These are phyloP conservation scores for Pipistrellus pipistrellus DNA, from an alignment of 2,797 vertebrate genomes.

Conservation along the genomic window DNA sequence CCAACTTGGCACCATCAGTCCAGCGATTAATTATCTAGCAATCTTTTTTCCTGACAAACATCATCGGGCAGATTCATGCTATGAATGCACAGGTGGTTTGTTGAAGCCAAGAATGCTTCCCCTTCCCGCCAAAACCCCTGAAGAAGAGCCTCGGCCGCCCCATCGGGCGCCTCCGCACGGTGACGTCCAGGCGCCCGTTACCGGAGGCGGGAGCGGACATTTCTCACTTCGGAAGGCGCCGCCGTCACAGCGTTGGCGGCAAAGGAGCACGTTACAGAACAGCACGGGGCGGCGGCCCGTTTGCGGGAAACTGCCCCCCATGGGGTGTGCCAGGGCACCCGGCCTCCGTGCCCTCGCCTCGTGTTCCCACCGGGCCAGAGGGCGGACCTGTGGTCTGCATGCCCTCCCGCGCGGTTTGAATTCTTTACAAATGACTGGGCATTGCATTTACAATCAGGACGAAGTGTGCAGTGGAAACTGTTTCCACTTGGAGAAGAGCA, in stretches of 20 bases:
- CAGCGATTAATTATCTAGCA: background rate
- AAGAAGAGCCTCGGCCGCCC: background rate
- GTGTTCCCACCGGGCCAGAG: background rate
- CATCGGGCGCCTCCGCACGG: rapidly evolving
- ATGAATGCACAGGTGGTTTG: background rate
- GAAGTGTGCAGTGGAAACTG: slow-evolving; percentile 37
- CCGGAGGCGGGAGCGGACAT: background rate
- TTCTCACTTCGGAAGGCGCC: background rate
- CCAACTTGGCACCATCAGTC: background rate
- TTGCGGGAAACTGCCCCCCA: background rate
- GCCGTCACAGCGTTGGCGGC: background rate
- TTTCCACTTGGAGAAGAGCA: slow-evolving; percentile 40
- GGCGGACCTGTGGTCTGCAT: background rate
- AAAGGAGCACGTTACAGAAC: background rate
- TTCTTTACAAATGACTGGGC: background rate
- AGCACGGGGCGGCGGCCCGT: background rate
- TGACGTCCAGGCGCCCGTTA: background rate
- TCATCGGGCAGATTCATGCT: background rate
- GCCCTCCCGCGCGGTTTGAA: background rate
- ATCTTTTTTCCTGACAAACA: background rate
- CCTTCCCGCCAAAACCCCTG: background rate
- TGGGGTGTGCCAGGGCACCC: rapidly evolving
- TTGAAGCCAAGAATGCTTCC: background rate
- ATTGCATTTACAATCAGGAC: slow-evolving; percentile 58
- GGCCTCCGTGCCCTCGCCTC: rapidly evolving